Percentiles rank a stretch among this genome's conserved stretches.
Evolutionary conservation across 2,888 invertebrate species (phyloP).

Genomic region (Stenoptilia bipunctidactyla): DNA sequence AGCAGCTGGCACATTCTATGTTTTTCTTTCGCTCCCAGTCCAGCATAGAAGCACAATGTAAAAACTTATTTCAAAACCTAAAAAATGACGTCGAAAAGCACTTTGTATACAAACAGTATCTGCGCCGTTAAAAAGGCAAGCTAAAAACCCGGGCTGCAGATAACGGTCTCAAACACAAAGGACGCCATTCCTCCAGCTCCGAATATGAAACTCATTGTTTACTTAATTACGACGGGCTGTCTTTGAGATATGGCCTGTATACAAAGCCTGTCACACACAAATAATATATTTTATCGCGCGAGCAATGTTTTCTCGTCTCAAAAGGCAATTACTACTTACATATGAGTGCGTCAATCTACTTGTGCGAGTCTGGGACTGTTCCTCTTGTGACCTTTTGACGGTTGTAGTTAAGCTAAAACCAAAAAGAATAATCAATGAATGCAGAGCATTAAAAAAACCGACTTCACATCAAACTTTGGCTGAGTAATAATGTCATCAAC

Average conservation of each 20-base stretch:
- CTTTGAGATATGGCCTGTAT: slow-evolving; percentile 32
- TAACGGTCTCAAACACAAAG: slow-evolving; percentile 45
- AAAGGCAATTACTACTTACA: slow-evolving; percentile 30
- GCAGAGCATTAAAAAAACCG: no score
- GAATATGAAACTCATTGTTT: slow-evolving; percentile 59
- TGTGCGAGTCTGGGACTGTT: background rate
- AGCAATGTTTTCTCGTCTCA: slow-evolving; percentile 35
- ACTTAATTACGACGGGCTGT: slow-evolving; percentile 57
- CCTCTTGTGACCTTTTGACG: no score
- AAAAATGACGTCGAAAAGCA: no score
- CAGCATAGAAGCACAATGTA: no score
- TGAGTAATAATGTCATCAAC: no score
- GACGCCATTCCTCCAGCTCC: background rate
- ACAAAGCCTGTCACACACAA: slow-evolving; percentile 60
- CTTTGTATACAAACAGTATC: slow-evolving; percentile 29
- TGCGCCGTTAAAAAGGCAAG: slow-evolving; percentile 33
- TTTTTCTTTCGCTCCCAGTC: no score
- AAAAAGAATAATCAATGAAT: no score
- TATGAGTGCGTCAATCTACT: background rate
- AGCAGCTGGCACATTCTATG: no score
- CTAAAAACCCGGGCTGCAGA: slow-evolving; percentile 58
- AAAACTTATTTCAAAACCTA: no score
- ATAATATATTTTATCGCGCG: slow-evolving; percentile 48
- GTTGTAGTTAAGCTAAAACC: no score
- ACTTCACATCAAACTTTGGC: no score